phyloP scores from a whole-genome alignment of 1,140 invertebrate genomes.

The Drosophila nebulosa region DNA sequence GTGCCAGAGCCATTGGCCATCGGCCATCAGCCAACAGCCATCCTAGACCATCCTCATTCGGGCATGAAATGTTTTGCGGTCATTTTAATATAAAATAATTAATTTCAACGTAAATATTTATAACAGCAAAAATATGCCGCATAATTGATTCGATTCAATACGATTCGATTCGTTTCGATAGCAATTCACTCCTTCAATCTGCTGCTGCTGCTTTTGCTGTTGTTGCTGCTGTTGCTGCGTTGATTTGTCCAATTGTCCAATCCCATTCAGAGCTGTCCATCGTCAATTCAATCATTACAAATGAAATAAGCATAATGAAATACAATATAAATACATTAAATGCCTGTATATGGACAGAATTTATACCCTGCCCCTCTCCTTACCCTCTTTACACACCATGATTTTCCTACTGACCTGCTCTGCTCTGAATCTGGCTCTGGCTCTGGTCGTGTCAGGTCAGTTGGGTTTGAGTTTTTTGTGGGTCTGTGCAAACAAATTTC shows the following conservation, averaged over 20 bases:
- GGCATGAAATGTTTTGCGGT: conserved; percentile 77
- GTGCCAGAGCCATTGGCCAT: no score
- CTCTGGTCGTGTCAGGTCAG: background rate
- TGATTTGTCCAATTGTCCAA: conserved; percentile 45
- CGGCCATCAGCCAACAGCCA: no score
- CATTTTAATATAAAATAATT: conserved; percentile 80
- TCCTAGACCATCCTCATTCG: conserved; percentile 37
- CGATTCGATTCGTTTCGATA: background rate
- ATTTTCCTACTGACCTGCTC: background rate
- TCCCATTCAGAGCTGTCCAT: conserved; percentile 17
- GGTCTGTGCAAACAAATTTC: background rate
- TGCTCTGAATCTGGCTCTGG: background rate
- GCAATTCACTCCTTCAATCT: conserved; percentile 7
- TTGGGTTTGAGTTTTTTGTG: background rate
- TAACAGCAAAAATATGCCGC: conserved; percentile 74
- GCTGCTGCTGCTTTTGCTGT: no score
- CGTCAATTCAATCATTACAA: conserved; percentile 70
- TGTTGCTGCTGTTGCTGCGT: no score
- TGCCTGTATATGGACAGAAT: conserved; percentile 48
- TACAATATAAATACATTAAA: conserved; percentile 77
- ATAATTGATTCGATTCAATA: conserved; percentile 66
- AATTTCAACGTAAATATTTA: conserved; percentile 78
- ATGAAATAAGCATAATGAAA: conserved; percentile 75
- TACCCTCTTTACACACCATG: no score
- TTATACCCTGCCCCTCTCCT: no score